These are phyloP conservation scores for Aplysia californica DNA, from an alignment of 1,140 invertebrate species.

Conservation along the genomic window DNA sequence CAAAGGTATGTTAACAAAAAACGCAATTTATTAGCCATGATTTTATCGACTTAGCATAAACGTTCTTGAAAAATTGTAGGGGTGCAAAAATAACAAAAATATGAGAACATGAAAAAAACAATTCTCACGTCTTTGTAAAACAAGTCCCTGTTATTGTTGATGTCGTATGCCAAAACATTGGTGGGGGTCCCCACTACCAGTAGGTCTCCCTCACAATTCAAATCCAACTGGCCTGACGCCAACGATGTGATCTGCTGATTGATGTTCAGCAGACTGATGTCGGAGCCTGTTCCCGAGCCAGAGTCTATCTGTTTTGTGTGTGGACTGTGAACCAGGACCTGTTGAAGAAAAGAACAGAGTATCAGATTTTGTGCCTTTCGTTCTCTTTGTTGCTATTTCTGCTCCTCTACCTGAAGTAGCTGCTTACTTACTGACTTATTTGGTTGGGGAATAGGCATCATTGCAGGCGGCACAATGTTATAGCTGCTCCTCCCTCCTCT, in stretches of 20 bases:
- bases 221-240: constrained; percentile 75
- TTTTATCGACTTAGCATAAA: no score
- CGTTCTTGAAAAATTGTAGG: no score
- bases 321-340: constrained; percentile 88
- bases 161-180: constrained; percentile 90
- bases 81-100: no score
- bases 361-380: no score
- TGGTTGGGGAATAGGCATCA: no score
- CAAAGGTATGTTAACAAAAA: no score
- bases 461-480: no score
- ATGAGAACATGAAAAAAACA: background rate
- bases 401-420: no score
- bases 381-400: no score
- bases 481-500: no score
- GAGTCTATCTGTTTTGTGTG: constrained; percentile 72
- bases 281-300: constrained; percentile 72
- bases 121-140: constrained; percentile 87
- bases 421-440: no score
- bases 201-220: constrained; percentile 75
- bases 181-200: constrained; percentile 86
- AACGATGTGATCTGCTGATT: constrained; percentile 83
- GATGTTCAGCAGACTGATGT: constrained; percentile 83
- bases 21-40: no score
- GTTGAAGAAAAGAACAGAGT: constrained; percentile 35
- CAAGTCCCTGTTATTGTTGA: constrained; percentile 90